These are phyloP conservation scores for Ormyrus rosae DNA, from an alignment of 2,888 invertebrate genomes.

Conservation along the genomic window DNA sequence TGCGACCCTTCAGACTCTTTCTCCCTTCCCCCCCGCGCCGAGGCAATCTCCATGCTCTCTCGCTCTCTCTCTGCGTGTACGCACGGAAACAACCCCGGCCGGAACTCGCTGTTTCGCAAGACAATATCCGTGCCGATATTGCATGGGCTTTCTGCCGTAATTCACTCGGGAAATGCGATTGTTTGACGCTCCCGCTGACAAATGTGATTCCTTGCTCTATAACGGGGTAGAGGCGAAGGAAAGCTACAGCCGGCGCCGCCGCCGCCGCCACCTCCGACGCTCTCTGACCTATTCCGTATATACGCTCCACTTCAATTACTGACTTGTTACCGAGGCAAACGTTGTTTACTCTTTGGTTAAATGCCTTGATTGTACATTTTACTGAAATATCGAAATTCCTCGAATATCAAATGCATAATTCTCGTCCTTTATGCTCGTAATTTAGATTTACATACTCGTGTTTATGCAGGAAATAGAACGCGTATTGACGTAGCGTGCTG, in stretches of 20 bases:
- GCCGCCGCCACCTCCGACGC: not conserved
- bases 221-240: conserved; percentile 56
- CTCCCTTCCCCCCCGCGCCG: not conserved
- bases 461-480: no score
- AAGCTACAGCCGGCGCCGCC: conserved; percentile 14
- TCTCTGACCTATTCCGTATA: conserved; percentile 6
- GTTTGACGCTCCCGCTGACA: conserved; percentile 66
- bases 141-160: conserved; percentile 69
- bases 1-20: not conserved
- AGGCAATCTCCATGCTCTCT: no score
- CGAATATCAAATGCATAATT: no score
- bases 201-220: conserved; percentile 59
- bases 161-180: conserved; percentile 73
- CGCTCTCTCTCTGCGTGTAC: not conserved
- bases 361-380: no score
- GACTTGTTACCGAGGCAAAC: not conserved
- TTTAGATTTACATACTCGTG: no score
- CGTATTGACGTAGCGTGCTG: no score
- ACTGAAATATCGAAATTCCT: no score
- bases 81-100: conserved; percentile 51
- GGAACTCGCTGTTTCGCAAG: conserved; percentile 68
- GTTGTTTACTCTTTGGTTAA: not conserved
- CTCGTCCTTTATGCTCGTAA: no score
- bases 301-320: conserved; percentile 34
- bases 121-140: conserved; percentile 75